phyloP scores from a whole-genome alignment of 2,113 vertebrate species.

The Pluvialis apricaria region DNA sequence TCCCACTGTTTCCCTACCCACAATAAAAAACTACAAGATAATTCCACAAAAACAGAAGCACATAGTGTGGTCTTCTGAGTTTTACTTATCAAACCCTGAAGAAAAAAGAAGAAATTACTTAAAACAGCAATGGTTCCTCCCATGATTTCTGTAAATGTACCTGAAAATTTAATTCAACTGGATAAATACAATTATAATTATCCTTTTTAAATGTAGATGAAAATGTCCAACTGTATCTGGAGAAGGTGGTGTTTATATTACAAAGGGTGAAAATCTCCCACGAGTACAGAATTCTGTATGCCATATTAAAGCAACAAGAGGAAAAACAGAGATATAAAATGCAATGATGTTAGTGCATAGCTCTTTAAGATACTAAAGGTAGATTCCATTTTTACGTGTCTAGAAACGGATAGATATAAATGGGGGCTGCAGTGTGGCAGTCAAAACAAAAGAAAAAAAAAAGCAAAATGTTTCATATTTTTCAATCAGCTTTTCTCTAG shows the following conservation, averaged over 20 bases:
- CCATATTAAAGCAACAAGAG: neutral
- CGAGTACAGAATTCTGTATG: neutral
- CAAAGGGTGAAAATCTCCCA: neutral
- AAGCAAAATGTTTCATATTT: neutral
- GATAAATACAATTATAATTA: neutral
- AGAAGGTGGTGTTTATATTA: neutral
- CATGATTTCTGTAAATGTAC: neutral
- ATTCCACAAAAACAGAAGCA: neutral
- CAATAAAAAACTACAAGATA: neutral
- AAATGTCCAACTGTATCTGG: rapidly evolving
- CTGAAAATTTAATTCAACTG: neutral
- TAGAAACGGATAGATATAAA: neutral
- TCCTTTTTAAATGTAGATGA: neutral
- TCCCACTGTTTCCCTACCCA: neutral
- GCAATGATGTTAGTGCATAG: neutral
- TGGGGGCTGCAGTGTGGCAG: neutral
- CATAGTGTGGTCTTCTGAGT: neutral
- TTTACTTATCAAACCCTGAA: neutral
- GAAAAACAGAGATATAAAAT: neutral
- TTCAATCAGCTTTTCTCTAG: neutral
- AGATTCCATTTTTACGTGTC: neutral
- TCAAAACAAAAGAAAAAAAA: neutral
- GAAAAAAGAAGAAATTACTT: neutral
- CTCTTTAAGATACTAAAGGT: neutral
- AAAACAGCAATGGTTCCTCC: neutral